These are phyloP conservation scores for Aphaenogaster ashmeadi DNA, from an alignment of 1,140 invertebrate species.

Conservation along the genomic window DNA sequence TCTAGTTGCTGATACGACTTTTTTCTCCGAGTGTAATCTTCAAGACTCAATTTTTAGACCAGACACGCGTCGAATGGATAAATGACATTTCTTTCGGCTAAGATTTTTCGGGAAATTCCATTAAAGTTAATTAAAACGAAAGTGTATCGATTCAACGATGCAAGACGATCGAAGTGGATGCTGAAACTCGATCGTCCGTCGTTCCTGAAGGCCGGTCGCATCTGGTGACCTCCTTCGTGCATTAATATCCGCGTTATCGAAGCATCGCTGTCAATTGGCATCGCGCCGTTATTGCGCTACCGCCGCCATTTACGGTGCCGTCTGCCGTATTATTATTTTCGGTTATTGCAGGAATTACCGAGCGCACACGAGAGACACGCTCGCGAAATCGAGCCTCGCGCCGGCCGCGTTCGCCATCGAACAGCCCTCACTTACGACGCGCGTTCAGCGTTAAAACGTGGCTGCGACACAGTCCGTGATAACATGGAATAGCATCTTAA, in stretches of 20 bases:
- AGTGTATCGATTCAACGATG: not conserved
- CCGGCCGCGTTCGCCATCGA: conserved; percentile 6
- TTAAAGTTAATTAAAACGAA: conserved; percentile 22
- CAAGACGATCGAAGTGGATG: not conserved
- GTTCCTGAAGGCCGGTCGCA: conserved; percentile 13
- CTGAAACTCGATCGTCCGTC: conserved; percentile 24
- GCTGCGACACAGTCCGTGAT: not conserved
- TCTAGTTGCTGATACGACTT: no score
- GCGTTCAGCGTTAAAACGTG: conserved; percentile 15
- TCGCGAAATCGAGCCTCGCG: conserved; percentile 40
- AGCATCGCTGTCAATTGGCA: conserved; percentile 60
- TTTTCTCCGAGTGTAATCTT: not conserved
- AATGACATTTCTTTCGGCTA: not conserved
- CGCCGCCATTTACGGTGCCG: conserved; percentile 50
- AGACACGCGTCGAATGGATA: not conserved
- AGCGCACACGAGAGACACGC: conserved; percentile 45
- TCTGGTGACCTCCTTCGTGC: conserved; percentile 52
- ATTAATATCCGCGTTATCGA: conserved; percentile 57
- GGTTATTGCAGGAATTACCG: conserved; percentile 62
- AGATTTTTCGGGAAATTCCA: not conserved
- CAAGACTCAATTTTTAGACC: not conserved
- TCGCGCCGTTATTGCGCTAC: conserved; percentile 50
- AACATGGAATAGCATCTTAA: conserved; percentile 39
- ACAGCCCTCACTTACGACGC: not conserved
- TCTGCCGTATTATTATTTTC: conserved; percentile 61